These are phyloP conservation scores for Parnassius apollo DNA, from an alignment of 2,888 invertebrate genomes.

Conservation along the genomic window DNA sequence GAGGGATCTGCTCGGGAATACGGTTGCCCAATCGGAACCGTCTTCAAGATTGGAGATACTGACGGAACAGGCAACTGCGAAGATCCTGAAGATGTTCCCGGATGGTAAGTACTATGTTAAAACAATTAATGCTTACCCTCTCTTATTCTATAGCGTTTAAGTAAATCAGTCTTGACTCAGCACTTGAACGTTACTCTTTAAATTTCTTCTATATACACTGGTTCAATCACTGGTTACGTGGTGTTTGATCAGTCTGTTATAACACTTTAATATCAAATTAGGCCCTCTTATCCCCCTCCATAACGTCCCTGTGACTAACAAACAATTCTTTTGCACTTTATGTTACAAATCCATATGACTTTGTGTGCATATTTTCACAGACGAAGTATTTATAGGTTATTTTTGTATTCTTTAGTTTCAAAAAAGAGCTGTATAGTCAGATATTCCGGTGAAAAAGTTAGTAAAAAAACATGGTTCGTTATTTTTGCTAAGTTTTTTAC, in stretches of 20 bases:
- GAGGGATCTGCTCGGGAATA: slow-evolving; percentile 95
- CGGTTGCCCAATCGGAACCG: slow-evolving; percentile 97
- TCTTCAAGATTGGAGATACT: slow-evolving; percentile 95
- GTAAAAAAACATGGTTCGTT: too few relatives aligned
- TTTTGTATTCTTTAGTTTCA: slow-evolving; percentile 15
- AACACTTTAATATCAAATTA: slow-evolving; percentile 45
- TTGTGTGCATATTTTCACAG: neutral
- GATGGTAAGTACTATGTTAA: slow-evolving; percentile 87
- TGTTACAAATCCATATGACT: slow-evolving; percentile 6
- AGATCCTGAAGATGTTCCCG: slow-evolving; percentile 97
- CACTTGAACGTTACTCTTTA: slow-evolving; percentile 53
- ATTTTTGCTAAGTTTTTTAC: too few relatives aligned
- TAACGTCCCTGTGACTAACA: slow-evolving; percentile 76
- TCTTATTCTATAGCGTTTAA: slow-evolving; percentile 50
- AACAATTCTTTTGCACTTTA: slow-evolving; percentile 68
- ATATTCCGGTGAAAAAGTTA: too few relatives aligned
- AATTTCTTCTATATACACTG: slow-evolving; percentile 57
- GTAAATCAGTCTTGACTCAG: slow-evolving; percentile 53
- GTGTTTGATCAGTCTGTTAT: slow-evolving; percentile 55
- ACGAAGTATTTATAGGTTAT: slow-evolving; percentile 1
- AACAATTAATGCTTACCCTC: slow-evolving; percentile 21
- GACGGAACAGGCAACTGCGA: slow-evolving; percentile 96
- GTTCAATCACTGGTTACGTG: slow-evolving; percentile 58
- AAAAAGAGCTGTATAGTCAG: too few relatives aligned
- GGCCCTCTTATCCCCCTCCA: slow-evolving; percentile 58